Evolutionary conservation across 1,140 invertebrate species (phyloP).

Genomic region (Sitobion miscanthi): DNA sequence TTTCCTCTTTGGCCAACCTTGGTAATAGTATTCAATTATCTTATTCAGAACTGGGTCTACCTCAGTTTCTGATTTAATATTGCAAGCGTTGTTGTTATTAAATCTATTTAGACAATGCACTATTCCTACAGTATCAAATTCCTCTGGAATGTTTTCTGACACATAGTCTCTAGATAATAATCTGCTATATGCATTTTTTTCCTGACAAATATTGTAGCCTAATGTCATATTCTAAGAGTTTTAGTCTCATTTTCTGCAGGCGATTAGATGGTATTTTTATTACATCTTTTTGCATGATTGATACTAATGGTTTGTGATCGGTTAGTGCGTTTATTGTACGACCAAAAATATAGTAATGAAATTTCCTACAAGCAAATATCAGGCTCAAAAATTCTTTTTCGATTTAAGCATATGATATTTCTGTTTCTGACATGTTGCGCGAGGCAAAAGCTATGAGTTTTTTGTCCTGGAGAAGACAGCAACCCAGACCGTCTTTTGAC

Average conservation of each 20-base stretch:
- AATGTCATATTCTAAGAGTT: background rate
- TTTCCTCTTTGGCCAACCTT: slow-evolving; percentile 7
- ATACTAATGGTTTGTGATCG: background rate
- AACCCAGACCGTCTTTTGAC: background rate
- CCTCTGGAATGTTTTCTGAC: background rate
- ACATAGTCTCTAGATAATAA: slow-evolving; percentile 4
- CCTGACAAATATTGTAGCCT: background rate
- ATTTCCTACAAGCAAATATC: slow-evolving; percentile 9
- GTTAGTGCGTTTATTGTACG: slow-evolving; percentile 18
- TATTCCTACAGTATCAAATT: background rate
- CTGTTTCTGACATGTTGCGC: background rate
- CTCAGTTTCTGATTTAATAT: background rate
- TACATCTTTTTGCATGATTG: background rate
- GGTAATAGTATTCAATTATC: background rate
- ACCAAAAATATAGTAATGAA: slow-evolving; percentile 22
- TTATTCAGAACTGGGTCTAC: background rate
- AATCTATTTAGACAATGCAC: background rate
- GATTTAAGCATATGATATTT: slow-evolving; percentile 21
- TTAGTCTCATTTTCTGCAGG: background rate
- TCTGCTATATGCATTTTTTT: slow-evolving; percentile 6
- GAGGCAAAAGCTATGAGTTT: slow-evolving; percentile 58
- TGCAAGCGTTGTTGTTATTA: background rate
- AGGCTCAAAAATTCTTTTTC: background rate
- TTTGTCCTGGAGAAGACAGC: slow-evolving; percentile 43
- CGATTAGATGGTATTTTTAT: background rate